Base-by-base conservation (phyloP, 2,113 vertebrate genomes). In the Pitta sordida region DNA sequence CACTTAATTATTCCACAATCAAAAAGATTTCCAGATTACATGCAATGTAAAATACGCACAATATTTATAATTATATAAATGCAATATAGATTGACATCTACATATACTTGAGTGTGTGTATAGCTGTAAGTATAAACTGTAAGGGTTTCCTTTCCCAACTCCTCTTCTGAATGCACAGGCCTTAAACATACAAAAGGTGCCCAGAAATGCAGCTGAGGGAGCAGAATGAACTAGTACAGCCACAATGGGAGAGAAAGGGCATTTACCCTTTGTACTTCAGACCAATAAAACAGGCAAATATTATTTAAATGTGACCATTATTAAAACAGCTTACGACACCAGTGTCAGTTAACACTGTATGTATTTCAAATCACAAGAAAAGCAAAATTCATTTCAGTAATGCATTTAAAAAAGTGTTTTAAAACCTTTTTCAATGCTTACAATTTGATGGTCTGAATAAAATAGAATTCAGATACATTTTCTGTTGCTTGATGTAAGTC, bases 121-220 rank as follows among this genome's bases (percentile, higher is more conserved):
- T 19, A 77, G 23, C 14, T 49, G 11, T 16, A 49, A 59, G 17
- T 22, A 26, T 27, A n/a, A n/a, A n/a, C n/a, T n/a, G n/a, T 13
- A 30, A 65, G 13, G 3, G 18, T 52, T 76, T 26, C 10, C 29
- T 83, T 71, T 81, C 30, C 11, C 49, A 68, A 2, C 6, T 41
- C 14, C 9, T 7, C 0, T 4, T 29, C 41, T 3, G 4, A 74
- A 58, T 12, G 41, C 17, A 46, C 1, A 5, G 29, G 74, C 8
- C 5, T 58, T 26, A 34, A 29, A 51, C 4, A 63, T 70, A 41
- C 13, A 80, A 52, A 86, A 69, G 6, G 16, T 51, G 22, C 6
- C 36, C 63, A 41, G 27, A 36, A 39, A 14, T 58, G 22, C 16
- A 51, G 24, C 13, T 81, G 63, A 77, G 20, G 21, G 56, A 48